A percentile compares a stretch with the other conserved stretches of the same genome.
These are phyloP conservation scores for Seladonia tumulorum DNA, from an alignment of 2,888 invertebrate species.

Conservation along the genomic window DNA sequence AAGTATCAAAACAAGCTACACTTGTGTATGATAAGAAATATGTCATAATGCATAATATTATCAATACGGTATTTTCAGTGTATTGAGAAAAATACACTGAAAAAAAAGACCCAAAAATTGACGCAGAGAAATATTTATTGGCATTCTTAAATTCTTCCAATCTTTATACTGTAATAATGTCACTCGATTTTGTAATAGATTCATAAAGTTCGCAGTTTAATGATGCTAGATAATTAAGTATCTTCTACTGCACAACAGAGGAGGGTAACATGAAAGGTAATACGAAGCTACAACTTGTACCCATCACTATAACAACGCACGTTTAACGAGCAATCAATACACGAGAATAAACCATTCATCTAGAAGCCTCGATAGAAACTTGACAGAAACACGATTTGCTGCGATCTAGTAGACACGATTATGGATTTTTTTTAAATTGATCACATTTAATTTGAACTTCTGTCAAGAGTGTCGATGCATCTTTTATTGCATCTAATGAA, in stretches of 20 bases:
- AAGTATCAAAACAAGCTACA: neutral
- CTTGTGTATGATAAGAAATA: no score
- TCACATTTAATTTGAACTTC: neutral
- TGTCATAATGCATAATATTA: no score
- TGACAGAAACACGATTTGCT: neutral
- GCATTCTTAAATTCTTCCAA: no score
- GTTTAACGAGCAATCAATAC: slow-evolving; percentile 57
- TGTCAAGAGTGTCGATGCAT: neutral
- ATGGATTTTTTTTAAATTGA: neutral
- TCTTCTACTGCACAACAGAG: neutral
- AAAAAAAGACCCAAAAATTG: no score
- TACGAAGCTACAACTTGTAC: neutral
- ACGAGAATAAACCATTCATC: slow-evolving; percentile 24
- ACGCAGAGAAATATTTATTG: no score
- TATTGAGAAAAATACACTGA: no score
- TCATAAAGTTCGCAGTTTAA: no score
- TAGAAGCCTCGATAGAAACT: slow-evolving; percentile 82
- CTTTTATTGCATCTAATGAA: no score
- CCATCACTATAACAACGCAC: neutral
- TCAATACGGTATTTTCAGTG: no score
- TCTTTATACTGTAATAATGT: no score
- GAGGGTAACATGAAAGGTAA: neutral
- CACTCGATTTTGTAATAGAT: no score
- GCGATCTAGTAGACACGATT: neutral
- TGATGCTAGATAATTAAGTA: no score